Evolutionary conservation across 2,797 vertebrate species (phyloP), one percentile per base, ranked within the genome.

Genomic region (Scolopax rusticola): DNA sequence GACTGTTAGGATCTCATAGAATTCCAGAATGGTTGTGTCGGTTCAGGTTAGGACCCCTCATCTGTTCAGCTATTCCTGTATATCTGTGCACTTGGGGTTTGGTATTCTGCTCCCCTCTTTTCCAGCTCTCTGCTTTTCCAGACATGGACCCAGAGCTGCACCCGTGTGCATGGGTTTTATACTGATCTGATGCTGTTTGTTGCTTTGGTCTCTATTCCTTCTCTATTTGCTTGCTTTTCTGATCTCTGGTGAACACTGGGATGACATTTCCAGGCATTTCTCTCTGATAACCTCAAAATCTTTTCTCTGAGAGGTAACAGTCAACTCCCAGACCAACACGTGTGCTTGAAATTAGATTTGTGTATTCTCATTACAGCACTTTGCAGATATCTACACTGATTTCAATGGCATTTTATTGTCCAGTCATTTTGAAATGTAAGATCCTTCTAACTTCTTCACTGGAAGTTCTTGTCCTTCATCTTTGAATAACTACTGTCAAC

Each of bases 221-320:
- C 87, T 85, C 68, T 65, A 54, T 56, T 84, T 73, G 4, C 20
- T 63, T 70, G 59, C 28, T 89, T 94, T 84, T 94, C 84, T 82
- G 70, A 76, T 87, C 81, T 87, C 48, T 79, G n/a, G 64, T 82
- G 80, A 94, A 38, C 28, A 48, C 30, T 33, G 63, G 24, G 28
- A 67, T 95, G 90, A 93, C 84, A 90, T 95, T 96, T 96, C 67
- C 84, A 96, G 84, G 73, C 53, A 53, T 84, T 89, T 63, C 63
- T 82, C 24, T 64, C 25, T 11, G 77, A 94, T 96, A 93, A 93
- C 93, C 92, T 94, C 32, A 13, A 80, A 41, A 90, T 70, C 63
- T 93, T 94, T 82, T 92, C 90, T 81, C 56, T 87, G 11, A 67
- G 50, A 65, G 63, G n/a, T 53, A 90, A 70, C 20, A 73, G 54